Evolutionary conservation across 2,113 vertebrate genomes (phyloP).

Genomic region (Notiomystis cincta): DNA sequence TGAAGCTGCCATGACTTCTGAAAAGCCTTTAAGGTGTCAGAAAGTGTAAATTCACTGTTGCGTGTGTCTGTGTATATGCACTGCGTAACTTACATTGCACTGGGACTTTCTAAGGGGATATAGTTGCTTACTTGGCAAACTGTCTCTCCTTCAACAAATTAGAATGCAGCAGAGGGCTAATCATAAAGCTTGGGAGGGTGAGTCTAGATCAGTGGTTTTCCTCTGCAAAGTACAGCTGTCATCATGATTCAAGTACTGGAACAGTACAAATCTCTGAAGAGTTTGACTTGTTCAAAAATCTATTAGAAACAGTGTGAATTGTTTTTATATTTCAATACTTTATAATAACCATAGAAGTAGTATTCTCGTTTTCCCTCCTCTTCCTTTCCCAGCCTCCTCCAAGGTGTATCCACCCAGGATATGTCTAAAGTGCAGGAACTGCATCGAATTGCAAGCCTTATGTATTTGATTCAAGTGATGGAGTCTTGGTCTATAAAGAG

Average conservation of each 20-base stretch:
- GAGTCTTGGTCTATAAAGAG: not conserved
- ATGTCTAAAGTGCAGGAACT: not conserved
- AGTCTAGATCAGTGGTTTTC: not conserved
- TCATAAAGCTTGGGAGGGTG: not conserved
- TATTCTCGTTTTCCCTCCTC: not conserved
- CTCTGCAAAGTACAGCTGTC: not conserved
- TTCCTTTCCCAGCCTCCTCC: not conserved
- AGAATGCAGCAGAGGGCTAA: not conserved
- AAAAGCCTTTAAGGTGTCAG: slow-evolving; percentile 47
- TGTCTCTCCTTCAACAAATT: not conserved
- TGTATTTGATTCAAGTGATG: not conserved
- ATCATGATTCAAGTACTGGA: not conserved
- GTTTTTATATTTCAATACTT: not conserved
- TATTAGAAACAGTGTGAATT: not conserved
- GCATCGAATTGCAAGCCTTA: not conserved
- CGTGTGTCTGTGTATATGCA: not conserved
- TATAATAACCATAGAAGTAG: not conserved
- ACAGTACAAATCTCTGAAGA: not conserved
- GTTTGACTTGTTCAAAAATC: not conserved
- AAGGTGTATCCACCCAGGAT: not conserved
- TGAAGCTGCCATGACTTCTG: slow-evolving; percentile 32
- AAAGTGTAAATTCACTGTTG: not conserved
- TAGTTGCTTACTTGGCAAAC: slow-evolving; percentile 28
- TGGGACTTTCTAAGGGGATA: not conserved
- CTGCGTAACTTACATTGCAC: not conserved